These are phyloP conservation scores for Julus scanicus DNA, from an alignment of 2,888 invertebrate genomes.

Conservation along the genomic window DNA sequence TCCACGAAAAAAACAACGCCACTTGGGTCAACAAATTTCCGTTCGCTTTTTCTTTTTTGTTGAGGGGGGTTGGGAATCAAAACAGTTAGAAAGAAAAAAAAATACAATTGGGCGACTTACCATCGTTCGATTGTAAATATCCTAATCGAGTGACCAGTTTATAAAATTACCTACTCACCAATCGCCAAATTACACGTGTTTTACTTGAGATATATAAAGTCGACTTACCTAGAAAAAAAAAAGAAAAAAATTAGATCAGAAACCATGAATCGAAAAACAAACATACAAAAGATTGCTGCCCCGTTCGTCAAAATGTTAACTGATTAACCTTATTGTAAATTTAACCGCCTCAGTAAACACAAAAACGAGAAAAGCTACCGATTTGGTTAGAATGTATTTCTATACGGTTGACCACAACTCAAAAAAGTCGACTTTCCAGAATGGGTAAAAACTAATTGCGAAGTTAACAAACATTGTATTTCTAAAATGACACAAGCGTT, in stretches of 20 bases:
- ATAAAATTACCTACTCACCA: background rate
- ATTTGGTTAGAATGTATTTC: too few relatives aligned
- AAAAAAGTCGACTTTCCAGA: too few relatives aligned
- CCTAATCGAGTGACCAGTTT: background rate
- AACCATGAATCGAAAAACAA: background rate
- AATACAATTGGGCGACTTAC: background rate
- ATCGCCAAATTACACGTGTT: background rate
- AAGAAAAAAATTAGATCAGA: background rate
- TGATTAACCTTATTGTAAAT: too few relatives aligned
- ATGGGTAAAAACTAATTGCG: too few relatives aligned
- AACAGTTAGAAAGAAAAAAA: background rate
- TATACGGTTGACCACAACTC: too few relatives aligned
- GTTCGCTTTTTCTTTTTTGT: background rate
- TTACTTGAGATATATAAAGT: background rate
- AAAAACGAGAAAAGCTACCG: too few relatives aligned
- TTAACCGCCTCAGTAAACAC: too few relatives aligned
- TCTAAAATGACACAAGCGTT: too few relatives aligned
- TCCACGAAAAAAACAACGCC: background rate
- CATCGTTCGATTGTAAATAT: background rate
- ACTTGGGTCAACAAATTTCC: conserved; percentile 43
- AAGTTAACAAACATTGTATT: too few relatives aligned
- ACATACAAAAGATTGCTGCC: background rate
- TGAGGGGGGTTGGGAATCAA: background rate
- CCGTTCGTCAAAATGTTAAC: background rate
- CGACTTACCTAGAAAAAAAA: conserved; percentile 15